Base-by-base conservation (phyloP, 1,140 invertebrate genomes). In the Ostrea denselamellosa region DNA sequence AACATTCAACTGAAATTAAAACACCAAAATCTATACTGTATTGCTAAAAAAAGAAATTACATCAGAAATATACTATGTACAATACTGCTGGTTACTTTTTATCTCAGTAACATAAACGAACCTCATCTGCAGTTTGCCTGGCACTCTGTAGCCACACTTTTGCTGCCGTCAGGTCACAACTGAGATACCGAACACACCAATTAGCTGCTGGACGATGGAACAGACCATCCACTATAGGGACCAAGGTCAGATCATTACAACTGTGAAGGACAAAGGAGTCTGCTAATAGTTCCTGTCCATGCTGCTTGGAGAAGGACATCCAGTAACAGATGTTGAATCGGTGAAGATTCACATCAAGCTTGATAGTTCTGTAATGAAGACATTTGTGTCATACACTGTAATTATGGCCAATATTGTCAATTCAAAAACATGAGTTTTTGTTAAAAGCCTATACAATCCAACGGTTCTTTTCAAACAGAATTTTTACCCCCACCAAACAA, bases 291-390 rank as follows among this genome's bases (percentile, higher is more conserved):
- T 99, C 97, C 87, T 98, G 97, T 0, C 99, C 99, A 90, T 98
- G 96, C 92, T 99, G 98, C 96, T 98, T 98, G 0, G 98, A 98
- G 93, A 98, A 99, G 0, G 98, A 99, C 97, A 99, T 98, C 98
- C 98, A 99, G 95, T 99, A 99, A 92, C 97, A 98, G 14, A 99
- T 97, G 95, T 98, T 97, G 91, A 99, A 98, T 89, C 97, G 97
- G 93, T 98, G 98, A 62, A 99, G 96, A 0, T 97, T 97, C 54
- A 99, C 95, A 0, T 97, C 97, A 0, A 99, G 95, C 92, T 98
- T 96, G 71, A 99, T 96, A 90, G 97, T 97, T 86, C 97, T 97
- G 92, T n/a, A 91, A 93, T 8, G 8, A n/a, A 62, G 58, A 62
- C 71, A 83, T n/a, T n/a, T 82, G 34, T 44, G 34, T 44, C 1